These are phyloP conservation scores for Sula dactylatra DNA, from an alignment of 2,113 vertebrate species.

Conservation along the genomic window DNA sequence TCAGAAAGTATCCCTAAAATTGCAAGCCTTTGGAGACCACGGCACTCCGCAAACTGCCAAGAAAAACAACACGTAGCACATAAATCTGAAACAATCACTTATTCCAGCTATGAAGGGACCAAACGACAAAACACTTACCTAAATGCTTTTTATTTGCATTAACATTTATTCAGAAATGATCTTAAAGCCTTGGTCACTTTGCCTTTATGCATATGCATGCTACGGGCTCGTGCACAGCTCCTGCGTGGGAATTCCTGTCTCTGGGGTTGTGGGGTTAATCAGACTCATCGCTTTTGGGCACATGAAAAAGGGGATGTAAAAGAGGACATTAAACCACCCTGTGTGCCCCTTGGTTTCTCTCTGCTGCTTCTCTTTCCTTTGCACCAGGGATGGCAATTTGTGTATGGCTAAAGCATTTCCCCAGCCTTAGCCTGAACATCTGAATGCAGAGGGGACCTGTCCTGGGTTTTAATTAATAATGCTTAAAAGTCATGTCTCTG, in stretches of 20 bases:
- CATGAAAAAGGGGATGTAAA: neutral
- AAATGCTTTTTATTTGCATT: slow-evolving; percentile 39
- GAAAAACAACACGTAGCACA: neutral
- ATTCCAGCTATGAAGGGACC: slow-evolving; percentile 28
- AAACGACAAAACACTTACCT: slow-evolving; percentile 26
- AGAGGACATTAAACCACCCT: neutral
- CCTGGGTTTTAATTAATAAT: neutral
- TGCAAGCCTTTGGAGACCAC: slow-evolving; percentile 23
- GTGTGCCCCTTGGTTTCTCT: neutral
- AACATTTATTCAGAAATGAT: neutral
- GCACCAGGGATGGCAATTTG: neutral
- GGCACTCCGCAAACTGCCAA: neutral
- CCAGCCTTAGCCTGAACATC: neutral
- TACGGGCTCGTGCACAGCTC: fast-evolving
- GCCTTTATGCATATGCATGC: fast-evolving
- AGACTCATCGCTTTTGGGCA: neutral
- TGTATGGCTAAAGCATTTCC: neutral
- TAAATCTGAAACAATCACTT: slow-evolving; percentile 59
- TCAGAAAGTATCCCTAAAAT: slow-evolving; percentile 50
- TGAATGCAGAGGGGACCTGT: neutral
- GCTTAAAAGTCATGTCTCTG: neutral
- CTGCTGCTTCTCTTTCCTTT: neutral
- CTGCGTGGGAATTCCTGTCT: neutral
- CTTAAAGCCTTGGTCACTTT: neutral
- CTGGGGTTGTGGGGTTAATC: neutral